These are phyloP conservation scores for Linnaemya vulpina DNA, from an alignment of 2,888 invertebrate species.

Conservation along the genomic window DNA sequence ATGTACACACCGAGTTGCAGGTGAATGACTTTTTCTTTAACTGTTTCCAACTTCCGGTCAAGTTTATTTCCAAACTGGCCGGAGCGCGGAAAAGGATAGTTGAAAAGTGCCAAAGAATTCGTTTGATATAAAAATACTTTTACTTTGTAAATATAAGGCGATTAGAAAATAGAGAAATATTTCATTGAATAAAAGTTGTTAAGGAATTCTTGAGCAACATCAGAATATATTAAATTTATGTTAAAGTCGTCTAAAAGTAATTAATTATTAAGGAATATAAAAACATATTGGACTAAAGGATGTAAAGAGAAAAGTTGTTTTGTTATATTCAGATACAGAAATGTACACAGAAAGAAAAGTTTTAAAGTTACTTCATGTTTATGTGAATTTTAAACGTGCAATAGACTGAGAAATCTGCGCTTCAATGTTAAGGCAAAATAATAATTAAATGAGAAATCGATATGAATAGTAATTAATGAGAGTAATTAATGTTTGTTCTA, in stretches of 20 bases:
- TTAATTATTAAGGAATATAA: neutral
- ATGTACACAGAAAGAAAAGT: too few species aligned
- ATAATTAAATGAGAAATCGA: too few species aligned
- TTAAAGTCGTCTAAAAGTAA: neutral
- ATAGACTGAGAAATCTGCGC: too few species aligned
- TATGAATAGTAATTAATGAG: too few species aligned
- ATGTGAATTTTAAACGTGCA: too few species aligned
- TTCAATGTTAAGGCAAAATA: too few species aligned
- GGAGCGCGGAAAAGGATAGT: slow-evolving; percentile 48
- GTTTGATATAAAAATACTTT: slow-evolving; percentile 19
- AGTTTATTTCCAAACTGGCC: slow-evolving; percentile 71
- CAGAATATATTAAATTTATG: slow-evolving; percentile 13
- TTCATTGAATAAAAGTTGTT: neutral
- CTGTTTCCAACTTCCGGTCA: slow-evolving; percentile 81
- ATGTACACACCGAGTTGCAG: slow-evolving; percentile 71
- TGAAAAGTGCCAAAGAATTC: slow-evolving; percentile 28
- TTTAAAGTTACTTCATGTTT: too few species aligned
- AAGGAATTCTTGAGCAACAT: neutral
- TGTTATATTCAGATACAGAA: neutral
- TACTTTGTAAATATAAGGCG: neutral
- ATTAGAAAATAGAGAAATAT: neutral
- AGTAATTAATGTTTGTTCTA: too few species aligned
- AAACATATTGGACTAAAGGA: slow-evolving; percentile 4
- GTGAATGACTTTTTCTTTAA: slow-evolving; percentile 81
- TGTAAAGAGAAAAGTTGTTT: neutral